Evolutionary conservation across 2,797 vertebrate species (phyloP).

Genomic region (Sebastes hubbsi): DNA sequence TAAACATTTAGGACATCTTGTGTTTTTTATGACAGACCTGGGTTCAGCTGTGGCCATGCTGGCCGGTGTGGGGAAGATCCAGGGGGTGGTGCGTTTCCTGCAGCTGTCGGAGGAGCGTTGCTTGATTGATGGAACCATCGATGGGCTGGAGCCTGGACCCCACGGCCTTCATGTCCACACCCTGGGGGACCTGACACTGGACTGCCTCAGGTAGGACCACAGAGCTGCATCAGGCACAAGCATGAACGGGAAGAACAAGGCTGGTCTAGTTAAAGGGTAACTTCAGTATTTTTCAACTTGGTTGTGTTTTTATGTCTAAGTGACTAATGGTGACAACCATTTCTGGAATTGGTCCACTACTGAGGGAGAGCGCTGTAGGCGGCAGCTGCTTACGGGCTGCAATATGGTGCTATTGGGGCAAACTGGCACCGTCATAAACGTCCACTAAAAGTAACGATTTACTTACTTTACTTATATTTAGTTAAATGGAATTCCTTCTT

Average conservation of each 20-base stretch:
- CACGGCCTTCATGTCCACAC: constrained; percentile 91
- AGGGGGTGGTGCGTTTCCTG: constrained; percentile 90
- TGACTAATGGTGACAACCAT: no score
- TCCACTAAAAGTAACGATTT: no score
- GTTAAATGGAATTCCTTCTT: fast-evolving
- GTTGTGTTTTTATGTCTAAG: fast-evolving
- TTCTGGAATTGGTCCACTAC: no score
- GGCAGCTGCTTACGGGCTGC: no score
- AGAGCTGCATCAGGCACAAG: background rate
- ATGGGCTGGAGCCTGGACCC: constrained; percentile 85
- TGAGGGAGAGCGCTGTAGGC: no score
- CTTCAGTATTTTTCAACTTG: no score
- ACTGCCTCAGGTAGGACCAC: constrained; percentile 84
- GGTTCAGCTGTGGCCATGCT: constrained; percentile 90
- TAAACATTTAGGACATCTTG: background rate
- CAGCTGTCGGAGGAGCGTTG: constrained; percentile 85
- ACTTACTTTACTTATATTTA: background rate
- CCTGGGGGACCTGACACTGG: constrained; percentile 87
- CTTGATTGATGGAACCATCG: constrained; percentile 90
- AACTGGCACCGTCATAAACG: no score
- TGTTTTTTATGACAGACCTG: constrained; percentile 65
- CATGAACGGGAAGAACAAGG: background rate
- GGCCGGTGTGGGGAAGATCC: constrained; percentile 71
- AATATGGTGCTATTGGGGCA: no score
- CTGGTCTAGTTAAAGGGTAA: background rate